phyloP scores from a whole-genome alignment of 2,797 vertebrate genomes.

The Periophthalmus magnuspinnatus region DNA sequence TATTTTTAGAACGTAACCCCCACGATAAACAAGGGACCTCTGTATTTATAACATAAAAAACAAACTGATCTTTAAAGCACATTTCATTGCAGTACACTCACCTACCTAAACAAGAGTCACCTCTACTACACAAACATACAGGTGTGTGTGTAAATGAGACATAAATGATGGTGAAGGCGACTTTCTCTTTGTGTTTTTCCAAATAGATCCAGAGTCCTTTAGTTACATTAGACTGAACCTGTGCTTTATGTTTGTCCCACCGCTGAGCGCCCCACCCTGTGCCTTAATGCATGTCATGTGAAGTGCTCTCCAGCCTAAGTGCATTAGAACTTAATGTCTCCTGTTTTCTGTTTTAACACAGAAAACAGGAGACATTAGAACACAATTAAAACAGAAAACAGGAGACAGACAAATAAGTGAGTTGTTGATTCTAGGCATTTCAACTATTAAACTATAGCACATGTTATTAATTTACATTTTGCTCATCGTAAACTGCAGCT shows the following conservation, averaged over 20 bases:
- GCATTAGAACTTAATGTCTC: slow-evolving; percentile 18
- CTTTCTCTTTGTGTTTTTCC: not conserved
- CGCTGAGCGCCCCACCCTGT: slow-evolving; percentile 9
- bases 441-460: not conserved
- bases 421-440: slow-evolving; percentile 12
- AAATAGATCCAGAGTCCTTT: not conserved
- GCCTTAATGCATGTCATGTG: slow-evolving; percentile 42
- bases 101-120: too few species aligned
- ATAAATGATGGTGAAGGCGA: too few species aligned
- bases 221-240: not conserved
- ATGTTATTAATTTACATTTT: too few species aligned
- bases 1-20: too few species aligned
- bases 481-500: too few species aligned
- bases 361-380: not conserved
- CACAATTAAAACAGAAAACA: too few species aligned
- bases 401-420: slow-evolving; percentile 3
- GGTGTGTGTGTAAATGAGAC: not conserved
- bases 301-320: slow-evolving; percentile 33
- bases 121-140: not conserved
- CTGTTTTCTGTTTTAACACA: not conserved
- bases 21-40: too few species aligned
- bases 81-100: too few species aligned
- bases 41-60: too few species aligned
- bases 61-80: too few species aligned
- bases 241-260: not conserved